Evolutionary conservation across 2,113 vertebrate species (phyloP), one percentile per base, ranked within the genome.

Genomic region (Muntiacus reevesi): DNA sequence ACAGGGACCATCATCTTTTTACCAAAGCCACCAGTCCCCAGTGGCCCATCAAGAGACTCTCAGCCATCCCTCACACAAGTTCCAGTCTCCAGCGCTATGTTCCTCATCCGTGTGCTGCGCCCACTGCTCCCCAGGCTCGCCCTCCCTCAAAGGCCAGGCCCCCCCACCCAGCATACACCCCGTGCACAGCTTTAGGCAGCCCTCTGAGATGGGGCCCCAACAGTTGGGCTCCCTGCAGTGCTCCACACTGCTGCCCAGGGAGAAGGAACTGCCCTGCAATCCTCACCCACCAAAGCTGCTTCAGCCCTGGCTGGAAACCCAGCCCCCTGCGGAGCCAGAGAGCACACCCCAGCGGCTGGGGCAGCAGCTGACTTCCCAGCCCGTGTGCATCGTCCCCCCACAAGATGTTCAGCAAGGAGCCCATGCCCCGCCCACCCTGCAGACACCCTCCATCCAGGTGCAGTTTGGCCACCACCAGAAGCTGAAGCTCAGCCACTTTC

Each of bases 81-180:
- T 99, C 97, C 99, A 99, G 79, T 43, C 98, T 62, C 99, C 99
- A 6, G 96, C 98, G n/a, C 99, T 99, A 94, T 98, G 98, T 36
- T 97, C 98, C 1, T 97, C 98, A 0, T 99, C 99, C 6, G 36
- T 99, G 81, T 99, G 99, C 92, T 99, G 99, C 85, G 98, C 99
- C 0, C 99, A 99, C 93, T 99, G 99, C 95, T 94, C 99, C 64
- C 96, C 98, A 0, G 1, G 96, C 33, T 98, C 99, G 0, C 98
- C 99, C 6, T 83, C 98, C 4, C 98, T 87, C 97, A 99, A 98
- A 98, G 97, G 98, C 79, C 99, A 98, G 36, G 91, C 96, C 0
- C 79, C 98, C 1, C 98, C 97, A 47, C 98, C 98, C 43, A 95
- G 96, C 15, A 0, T 97, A 21, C 98, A 94, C 88, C 50, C 62